A percentile compares a stretch with the other conserved stretches of the same genome.
Conservation (phyloP, 2,888 invertebrate genomes). For the Rhodophaea formosa region DNA sequence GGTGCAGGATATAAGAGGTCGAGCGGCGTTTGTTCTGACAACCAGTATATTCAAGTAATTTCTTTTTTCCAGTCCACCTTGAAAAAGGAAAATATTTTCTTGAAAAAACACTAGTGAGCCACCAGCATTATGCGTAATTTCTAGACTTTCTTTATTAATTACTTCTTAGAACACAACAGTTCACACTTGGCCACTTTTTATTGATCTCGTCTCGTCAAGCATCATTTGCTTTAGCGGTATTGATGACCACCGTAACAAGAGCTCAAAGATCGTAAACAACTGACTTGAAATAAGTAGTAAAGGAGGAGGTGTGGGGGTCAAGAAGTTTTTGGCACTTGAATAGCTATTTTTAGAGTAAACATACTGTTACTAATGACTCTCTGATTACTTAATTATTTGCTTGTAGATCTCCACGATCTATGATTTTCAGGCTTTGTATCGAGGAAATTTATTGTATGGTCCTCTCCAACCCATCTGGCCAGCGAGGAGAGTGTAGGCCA, state of each 20-base stretch:
- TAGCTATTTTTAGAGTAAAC: constrained; percentile 44
- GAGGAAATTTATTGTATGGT: too few species aligned
- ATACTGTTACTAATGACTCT: constrained; percentile 40
- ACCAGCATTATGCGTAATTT: not conserved
- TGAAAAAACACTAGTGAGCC: too few species aligned
- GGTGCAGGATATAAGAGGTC: too few species aligned
- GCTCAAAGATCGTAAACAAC: constrained; percentile 20
- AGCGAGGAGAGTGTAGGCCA: too few species aligned
- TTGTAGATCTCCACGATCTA: not conserved
- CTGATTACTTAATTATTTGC: constrained; percentile 35
- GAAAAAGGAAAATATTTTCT: too few species aligned
- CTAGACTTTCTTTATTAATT: constrained; percentile 5
- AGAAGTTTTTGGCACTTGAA: constrained; percentile 26
- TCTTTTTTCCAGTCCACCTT: too few species aligned
- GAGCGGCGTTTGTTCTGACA: too few species aligned
- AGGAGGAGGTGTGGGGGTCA: constrained; percentile 31
- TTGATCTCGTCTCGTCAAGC: constrained; percentile 44
- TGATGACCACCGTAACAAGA: constrained; percentile 35
- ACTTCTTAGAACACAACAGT: not conserved
- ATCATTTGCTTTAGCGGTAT: constrained; percentile 47
- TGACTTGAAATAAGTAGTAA: not conserved
- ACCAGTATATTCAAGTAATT: too few species aligned
- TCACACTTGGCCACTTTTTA: constrained; percentile 6
- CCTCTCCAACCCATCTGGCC: too few species aligned
- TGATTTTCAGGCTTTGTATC: not conserved